These are phyloP conservation scores for Scotopteryx bipunctaria DNA, from an alignment of 2,888 invertebrate genomes.

Conservation along the genomic window DNA sequence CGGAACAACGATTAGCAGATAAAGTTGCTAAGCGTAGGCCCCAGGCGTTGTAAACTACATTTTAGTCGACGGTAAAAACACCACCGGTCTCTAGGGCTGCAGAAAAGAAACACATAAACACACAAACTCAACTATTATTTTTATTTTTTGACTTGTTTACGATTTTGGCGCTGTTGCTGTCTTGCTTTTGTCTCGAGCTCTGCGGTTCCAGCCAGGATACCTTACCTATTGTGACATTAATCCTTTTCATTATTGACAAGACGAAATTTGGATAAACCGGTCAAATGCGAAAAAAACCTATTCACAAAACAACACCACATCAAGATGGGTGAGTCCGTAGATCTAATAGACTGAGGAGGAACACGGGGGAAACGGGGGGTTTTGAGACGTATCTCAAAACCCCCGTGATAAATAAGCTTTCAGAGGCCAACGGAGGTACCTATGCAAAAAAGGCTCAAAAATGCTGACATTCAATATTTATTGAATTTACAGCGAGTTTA, in stretches of 20 bases:
- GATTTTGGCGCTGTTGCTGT: too few species aligned
- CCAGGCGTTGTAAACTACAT: conserved; percentile 64
- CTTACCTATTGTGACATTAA: too few species aligned
- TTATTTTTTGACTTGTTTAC: too few species aligned
- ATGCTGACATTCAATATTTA: conserved; percentile 37
- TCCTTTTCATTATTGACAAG: too few species aligned
- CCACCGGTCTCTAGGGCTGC: conserved; percentile 54
- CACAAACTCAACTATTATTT: too few species aligned
- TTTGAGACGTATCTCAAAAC: conserved; percentile 24
- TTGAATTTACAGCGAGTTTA: not conserved
- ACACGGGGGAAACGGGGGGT: too few species aligned
- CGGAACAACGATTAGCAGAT: conserved; percentile 42
- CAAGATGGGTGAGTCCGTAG: too few species aligned
- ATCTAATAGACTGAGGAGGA: too few species aligned
- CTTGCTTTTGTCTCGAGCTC: too few species aligned
- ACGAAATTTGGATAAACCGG: too few species aligned
- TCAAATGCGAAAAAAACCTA: conserved; percentile 23
- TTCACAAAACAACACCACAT: conserved; percentile 8
- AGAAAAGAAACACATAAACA: conserved; percentile 47
- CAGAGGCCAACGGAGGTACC: conserved; percentile 34
- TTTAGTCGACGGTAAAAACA: conserved; percentile 55
- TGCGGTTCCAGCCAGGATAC: too few species aligned
- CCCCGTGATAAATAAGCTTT: conserved; percentile 45
- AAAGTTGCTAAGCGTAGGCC: conserved; percentile 61
- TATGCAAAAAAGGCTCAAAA: conserved; percentile 51